These are phyloP conservation scores for Apodemia mormo DNA, from an alignment of 2,888 invertebrate genomes.

Conservation along the genomic window DNA sequence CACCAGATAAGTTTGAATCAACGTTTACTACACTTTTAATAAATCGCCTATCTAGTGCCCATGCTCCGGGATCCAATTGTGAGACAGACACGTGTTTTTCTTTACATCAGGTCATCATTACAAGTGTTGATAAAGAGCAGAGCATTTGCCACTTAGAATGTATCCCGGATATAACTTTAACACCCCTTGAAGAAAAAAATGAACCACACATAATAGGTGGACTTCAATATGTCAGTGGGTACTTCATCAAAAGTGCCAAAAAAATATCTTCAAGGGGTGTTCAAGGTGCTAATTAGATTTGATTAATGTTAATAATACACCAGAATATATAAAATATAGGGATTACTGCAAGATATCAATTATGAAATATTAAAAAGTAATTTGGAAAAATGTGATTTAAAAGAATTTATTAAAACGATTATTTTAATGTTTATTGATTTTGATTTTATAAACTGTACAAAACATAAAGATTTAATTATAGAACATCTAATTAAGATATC, in stretches of 20 bases:
- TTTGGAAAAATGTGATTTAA: conserved; percentile 22
- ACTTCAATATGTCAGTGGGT: conserved; percentile 33
- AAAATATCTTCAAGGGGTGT: conserved; percentile 33
- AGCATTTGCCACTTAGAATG: conserved; percentile 5
- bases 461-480: conserved; percentile 25
- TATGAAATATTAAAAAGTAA: conserved; percentile 14
- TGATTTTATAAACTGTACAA: conserved; percentile 23
- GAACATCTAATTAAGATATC: conserved; percentile 28
- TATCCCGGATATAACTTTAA: conserved; percentile 20
- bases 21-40: conserved; percentile 31
- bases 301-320: background rate
- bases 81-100: conserved; percentile 27
- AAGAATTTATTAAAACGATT: conserved; percentile 24
- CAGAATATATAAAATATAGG: conserved; percentile 26
- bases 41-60: conserved; percentile 36
- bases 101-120: conserved; percentile 21
- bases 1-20: conserved; percentile 30
- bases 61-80: conserved; percentile 37
- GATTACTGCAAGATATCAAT: conserved; percentile 25
- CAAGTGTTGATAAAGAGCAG: conserved; percentile 14
- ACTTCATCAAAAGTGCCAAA: conserved; percentile 32
- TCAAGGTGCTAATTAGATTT: conserved; percentile 27
- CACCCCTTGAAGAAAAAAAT: conserved; percentile 26
- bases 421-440: conserved; percentile 22
- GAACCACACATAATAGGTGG: conserved; percentile 27